phyloP scores from a whole-genome alignment of 2,113 vertebrate species.

The Apeltes quadracus region DNA sequence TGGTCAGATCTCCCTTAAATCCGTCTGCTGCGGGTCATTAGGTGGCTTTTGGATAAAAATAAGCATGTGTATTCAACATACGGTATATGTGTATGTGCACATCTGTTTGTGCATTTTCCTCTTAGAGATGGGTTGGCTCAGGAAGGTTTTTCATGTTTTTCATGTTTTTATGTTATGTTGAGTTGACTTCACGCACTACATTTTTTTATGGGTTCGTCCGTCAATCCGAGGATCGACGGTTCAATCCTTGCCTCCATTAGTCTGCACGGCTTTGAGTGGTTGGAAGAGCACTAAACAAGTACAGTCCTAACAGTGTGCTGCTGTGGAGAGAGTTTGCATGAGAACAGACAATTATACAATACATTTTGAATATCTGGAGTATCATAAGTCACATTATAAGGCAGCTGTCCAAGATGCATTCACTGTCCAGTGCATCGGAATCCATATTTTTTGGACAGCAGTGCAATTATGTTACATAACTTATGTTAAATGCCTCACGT shows the following conservation, averaged over 20 bases:
- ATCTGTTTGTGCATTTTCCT: background rate
- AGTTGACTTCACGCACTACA: background rate
- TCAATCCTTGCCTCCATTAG: too few species aligned
- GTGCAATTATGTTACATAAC: conserved; percentile 51
- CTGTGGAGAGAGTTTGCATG: conserved; percentile 45
- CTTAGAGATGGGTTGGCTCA: background rate
- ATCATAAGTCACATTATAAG: conserved; percentile 42
- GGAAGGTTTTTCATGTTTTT: background rate
- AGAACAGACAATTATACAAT: conserved; percentile 64
- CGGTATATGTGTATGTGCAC: background rate
- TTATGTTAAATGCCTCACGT: conserved; percentile 39
- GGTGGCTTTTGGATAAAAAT: conserved; percentile 39
- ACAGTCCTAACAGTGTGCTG: conserved; percentile 16
- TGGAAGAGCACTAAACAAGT: too few species aligned
- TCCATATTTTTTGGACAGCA: conserved; percentile 47
- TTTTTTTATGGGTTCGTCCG: background rate
- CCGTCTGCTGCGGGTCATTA: conserved; percentile 60
- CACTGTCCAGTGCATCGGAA: conserved; percentile 33
- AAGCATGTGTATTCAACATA: conserved; percentile 8
- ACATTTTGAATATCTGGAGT: conserved; percentile 54
- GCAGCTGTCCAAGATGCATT: conserved; percentile 51
- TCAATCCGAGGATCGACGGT: too few species aligned
- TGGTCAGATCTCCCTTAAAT: conserved; percentile 58
- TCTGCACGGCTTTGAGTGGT: too few species aligned
- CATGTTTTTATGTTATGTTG: background rate